A percentile compares a stretch with the other conserved stretches of the same genome.
These are phyloP conservation scores for Aphelenchoides bicaudatus DNA, from an alignment of 2,888 invertebrate genomes.

Conservation along the genomic window DNA sequence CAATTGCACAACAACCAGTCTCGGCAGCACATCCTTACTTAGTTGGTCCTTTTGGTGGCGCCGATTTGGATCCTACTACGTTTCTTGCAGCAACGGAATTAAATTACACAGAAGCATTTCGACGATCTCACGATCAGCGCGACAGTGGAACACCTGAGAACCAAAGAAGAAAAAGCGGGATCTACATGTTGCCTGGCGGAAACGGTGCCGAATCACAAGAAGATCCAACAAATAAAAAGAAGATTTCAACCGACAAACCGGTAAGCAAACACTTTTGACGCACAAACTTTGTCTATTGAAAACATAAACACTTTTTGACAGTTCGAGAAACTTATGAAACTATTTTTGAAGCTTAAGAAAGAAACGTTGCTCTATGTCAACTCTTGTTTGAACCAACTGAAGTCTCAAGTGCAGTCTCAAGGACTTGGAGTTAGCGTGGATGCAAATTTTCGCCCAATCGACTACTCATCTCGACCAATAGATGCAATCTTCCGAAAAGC, in stretches of 20 bases:
- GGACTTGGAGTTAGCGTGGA: constrained; percentile 45
- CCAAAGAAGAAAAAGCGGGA: too few species aligned
- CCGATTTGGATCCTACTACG: constrained; percentile 21
- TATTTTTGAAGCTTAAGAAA: background rate
- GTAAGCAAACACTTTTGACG: too few species aligned
- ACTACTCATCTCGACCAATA: constrained; percentile 52
- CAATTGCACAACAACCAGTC: constrained; percentile 5
- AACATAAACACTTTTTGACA: too few species aligned
- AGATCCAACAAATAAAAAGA: too few species aligned
- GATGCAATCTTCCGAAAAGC: constrained; percentile 56
- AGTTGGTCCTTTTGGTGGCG: background rate
- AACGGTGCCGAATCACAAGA: too few species aligned
- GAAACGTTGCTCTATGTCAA: constrained; percentile 47
- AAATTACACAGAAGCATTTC: constrained; percentile 38
- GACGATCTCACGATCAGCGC: too few species aligned
- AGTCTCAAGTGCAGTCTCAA: constrained; percentile 44
- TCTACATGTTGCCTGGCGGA: too few species aligned
- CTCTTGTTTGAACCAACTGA: constrained; percentile 47
- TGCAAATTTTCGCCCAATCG: constrained; percentile 46
- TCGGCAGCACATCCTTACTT: background rate
- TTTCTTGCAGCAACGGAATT: constrained; percentile 35
- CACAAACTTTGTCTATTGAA: too few species aligned
- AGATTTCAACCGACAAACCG: too few species aligned
- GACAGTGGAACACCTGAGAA: too few species aligned
- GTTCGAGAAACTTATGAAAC: background rate